These are phyloP conservation scores for Halictus ligatus DNA, from an alignment of 2,888 invertebrate species.

Conservation along the genomic window DNA sequence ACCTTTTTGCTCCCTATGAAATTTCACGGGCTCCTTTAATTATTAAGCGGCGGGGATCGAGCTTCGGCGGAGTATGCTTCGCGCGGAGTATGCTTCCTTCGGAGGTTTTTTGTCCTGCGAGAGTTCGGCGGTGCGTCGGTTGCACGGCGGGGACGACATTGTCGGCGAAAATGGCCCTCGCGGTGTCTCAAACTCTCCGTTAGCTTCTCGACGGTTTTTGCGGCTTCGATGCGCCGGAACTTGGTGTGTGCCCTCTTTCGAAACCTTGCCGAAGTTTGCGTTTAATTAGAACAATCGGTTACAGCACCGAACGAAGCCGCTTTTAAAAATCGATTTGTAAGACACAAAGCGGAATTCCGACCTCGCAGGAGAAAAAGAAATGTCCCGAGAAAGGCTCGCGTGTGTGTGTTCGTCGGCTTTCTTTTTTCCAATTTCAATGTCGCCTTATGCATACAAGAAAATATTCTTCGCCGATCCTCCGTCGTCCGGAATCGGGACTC, in stretches of 20 bases:
- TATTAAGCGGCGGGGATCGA: not conserved
- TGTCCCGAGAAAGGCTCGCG: not conserved
- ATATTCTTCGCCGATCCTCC: not conserved
- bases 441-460: slow-evolving; percentile 17
- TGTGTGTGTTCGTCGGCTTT: not conserved
- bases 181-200: not conserved
- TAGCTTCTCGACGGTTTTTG: not conserved
- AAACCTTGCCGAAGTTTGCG: too few species aligned
- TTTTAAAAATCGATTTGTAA: too few species aligned
- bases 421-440: not conserved
- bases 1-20: not conserved
- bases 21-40: not conserved
- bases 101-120: not conserved
- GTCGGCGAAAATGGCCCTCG: not conserved
- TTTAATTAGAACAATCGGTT: too few species aligned
- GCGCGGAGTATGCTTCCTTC: not conserved
- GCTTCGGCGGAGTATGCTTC: not conserved
- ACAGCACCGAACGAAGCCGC: too few species aligned
- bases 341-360: too few species aligned
- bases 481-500: slow-evolving; percentile 46
- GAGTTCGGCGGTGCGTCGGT: not conserved
- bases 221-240: too few species aligned
- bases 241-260: too few species aligned
- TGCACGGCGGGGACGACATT: not conserved
- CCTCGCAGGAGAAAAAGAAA: not conserved